Conservation (phyloP, 2,888 invertebrate genomes). For the Tupiocoris notatus region DNA sequence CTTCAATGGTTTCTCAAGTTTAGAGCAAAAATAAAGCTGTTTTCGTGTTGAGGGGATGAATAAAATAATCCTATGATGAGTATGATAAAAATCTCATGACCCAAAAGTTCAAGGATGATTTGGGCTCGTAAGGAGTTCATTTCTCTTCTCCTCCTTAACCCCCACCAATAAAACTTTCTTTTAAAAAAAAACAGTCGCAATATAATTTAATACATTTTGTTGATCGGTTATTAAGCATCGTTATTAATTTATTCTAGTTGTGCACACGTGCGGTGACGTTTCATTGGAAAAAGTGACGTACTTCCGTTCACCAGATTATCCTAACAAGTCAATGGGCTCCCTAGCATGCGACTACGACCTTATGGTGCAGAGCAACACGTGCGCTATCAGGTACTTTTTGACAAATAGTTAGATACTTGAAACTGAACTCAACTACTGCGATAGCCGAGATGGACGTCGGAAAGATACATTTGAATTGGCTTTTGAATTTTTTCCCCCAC, state of each 20-base stretch:
- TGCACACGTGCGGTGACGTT: constrained; percentile 52
- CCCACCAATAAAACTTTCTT: too few relatives aligned
- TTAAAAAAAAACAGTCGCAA: too few relatives aligned
- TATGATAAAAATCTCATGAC: too few relatives aligned
- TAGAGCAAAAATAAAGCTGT: too few relatives aligned
- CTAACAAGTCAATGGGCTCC: constrained; percentile 51
- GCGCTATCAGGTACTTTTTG: constrained; percentile 52
- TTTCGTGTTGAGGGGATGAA: too few relatives aligned
- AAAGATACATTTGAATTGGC: not conserved
- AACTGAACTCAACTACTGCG: not conserved
- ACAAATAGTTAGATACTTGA: not conserved
- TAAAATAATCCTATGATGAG: too few relatives aligned
- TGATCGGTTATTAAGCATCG: too few relatives aligned
- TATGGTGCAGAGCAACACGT: constrained; percentile 51
- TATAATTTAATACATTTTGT: too few relatives aligned
- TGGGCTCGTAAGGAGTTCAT: too few relatives aligned
- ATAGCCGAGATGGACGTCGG: not conserved
- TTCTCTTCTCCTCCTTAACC: too few relatives aligned
- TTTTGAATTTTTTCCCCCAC: not conserved
- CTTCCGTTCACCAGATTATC: constrained; percentile 52
- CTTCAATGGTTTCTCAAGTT: too few relatives aligned
- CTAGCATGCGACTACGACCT: constrained; percentile 53
- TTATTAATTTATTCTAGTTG: constrained; percentile 50
- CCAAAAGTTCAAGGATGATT: too few relatives aligned
- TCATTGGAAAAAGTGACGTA: constrained; percentile 52